Evolutionary conservation across 2,888 invertebrate species (phyloP).

Genomic region (Synergus umbraculus): DNA sequence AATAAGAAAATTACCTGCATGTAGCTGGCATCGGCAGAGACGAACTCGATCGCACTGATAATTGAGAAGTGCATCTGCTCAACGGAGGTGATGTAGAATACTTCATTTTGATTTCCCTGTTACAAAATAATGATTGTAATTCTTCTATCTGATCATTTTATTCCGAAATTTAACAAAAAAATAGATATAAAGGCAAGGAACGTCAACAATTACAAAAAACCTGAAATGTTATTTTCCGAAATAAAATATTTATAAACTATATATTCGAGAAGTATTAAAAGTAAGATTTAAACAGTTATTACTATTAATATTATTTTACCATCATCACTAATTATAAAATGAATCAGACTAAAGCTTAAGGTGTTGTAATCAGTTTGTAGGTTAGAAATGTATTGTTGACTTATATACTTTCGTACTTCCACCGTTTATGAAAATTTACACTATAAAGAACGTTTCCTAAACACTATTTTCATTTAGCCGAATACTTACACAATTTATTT

Average conservation of each 20-base stretch:
- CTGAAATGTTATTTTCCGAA: background rate
- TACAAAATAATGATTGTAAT: background rate
- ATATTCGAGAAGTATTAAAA: background rate
- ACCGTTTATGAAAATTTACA: background rate
- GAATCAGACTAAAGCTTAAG: conserved; percentile 41
- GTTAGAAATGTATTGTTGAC: conserved; percentile 22
- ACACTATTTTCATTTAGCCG: background rate
- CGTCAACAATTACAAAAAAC: background rate
- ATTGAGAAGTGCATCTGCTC: conserved; percentile 75
- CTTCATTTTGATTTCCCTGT: conserved; percentile 78
- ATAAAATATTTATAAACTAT: background rate
- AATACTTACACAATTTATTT: background rate
- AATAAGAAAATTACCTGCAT: conserved; percentile 62
- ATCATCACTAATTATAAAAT: no score
- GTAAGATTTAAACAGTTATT: background rate
- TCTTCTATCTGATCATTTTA: background rate
- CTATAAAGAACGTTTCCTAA: background rate
- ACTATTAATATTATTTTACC: background rate
- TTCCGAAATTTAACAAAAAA: background rate
- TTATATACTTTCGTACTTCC: background rate
- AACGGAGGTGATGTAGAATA: conserved; percentile 82
- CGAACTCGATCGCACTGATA: conserved; percentile 77
- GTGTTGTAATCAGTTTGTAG: conserved; percentile 18
- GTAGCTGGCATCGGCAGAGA: conserved; percentile 84
- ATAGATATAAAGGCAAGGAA: background rate